phyloP scores from a whole-genome alignment of 2,888 invertebrate species.

The Griposia aprilina region DNA sequence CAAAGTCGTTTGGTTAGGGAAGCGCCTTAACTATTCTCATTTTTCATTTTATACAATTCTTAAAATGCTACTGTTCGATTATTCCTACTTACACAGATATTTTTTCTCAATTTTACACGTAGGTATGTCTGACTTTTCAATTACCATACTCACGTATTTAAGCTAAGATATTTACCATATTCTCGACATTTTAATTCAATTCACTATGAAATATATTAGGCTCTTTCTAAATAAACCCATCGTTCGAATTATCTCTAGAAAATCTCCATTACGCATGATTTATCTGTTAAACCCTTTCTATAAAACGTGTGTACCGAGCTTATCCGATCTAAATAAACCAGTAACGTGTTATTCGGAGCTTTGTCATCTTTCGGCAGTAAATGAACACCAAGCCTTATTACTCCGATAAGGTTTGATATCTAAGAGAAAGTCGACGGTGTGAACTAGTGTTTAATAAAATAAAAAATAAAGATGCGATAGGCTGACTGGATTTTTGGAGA shows the following conservation, averaged over 20 bases:
- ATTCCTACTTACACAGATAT: background rate
- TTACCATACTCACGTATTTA: background rate
- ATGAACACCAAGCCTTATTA: slow-evolving; percentile 66
- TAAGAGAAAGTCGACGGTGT: slow-evolving; percentile 61
- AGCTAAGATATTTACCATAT: background rate
- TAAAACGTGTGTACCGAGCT: slow-evolving; percentile 33
- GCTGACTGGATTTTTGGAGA: slow-evolving; percentile 35
- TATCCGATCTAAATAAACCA: slow-evolving; percentile 60
- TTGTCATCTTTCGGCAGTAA: slow-evolving; percentile 63
- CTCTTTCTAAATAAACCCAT: background rate
- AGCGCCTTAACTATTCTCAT: no score
- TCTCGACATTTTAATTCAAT: background rate
- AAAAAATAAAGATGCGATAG: slow-evolving; percentile 21
- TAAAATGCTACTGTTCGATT: background rate
- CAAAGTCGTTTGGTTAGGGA: no score
- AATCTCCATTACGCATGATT: slow-evolving; percentile 23
- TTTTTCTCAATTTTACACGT: no score
- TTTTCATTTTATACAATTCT: no score
- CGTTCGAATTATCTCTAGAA: slow-evolving; percentile 16
- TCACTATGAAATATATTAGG: background rate
- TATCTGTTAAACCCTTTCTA: slow-evolving; percentile 30
- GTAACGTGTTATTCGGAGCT: slow-evolving; percentile 37
- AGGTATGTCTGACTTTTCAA: no score
- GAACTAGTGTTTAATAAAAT: slow-evolving; percentile 21
- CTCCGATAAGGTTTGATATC: slow-evolving; percentile 53